A percentile compares a stretch with the other conserved stretches of the same genome.
phyloP scores from a whole-genome alignment of 2,797 vertebrate genomes.

The Odontamblyopus lacepedii region DNA sequence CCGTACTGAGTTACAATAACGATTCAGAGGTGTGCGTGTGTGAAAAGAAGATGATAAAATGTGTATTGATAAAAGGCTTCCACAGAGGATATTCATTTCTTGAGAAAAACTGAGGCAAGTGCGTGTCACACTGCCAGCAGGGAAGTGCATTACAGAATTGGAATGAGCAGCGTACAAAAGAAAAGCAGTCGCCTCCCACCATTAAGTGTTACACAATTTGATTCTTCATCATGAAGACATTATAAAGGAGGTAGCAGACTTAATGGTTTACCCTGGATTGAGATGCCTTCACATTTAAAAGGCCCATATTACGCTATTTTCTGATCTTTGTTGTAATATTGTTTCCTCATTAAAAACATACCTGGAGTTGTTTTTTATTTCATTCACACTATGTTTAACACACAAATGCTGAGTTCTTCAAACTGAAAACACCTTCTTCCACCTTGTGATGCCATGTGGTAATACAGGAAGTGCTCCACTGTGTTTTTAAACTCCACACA shows the following conservation, averaged over 20 bases:
- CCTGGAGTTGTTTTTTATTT: too few relatives aligned
- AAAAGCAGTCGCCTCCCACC: neutral
- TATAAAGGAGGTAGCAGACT: neutral
- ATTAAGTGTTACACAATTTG: neutral
- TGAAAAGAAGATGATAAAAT: slow-evolving; percentile 3
- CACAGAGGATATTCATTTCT: neutral
- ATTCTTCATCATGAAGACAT: neutral
- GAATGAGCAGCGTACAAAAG: neutral
- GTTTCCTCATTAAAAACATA: too few relatives aligned
- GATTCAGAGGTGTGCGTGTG: slow-evolving; percentile 17
- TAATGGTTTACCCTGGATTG: neutral
- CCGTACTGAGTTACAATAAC: slow-evolving; percentile 16
- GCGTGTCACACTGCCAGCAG: neutral
- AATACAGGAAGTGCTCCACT: too few relatives aligned
- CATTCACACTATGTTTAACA: too few relatives aligned
- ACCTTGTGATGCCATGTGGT: too few relatives aligned
- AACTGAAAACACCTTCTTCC: too few relatives aligned
- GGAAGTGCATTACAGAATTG: neutral
- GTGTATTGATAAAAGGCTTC: neutral
- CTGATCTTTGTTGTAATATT: too few relatives aligned
- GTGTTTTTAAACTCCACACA: too few relatives aligned
- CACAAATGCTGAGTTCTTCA: too few relatives aligned
- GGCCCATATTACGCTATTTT: too few relatives aligned
- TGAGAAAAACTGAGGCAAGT: neutral
- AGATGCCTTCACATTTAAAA: neutral